phyloP scores from a whole-genome alignment of 2,113 vertebrate species.

The Hypomesus transpacificus region DNA sequence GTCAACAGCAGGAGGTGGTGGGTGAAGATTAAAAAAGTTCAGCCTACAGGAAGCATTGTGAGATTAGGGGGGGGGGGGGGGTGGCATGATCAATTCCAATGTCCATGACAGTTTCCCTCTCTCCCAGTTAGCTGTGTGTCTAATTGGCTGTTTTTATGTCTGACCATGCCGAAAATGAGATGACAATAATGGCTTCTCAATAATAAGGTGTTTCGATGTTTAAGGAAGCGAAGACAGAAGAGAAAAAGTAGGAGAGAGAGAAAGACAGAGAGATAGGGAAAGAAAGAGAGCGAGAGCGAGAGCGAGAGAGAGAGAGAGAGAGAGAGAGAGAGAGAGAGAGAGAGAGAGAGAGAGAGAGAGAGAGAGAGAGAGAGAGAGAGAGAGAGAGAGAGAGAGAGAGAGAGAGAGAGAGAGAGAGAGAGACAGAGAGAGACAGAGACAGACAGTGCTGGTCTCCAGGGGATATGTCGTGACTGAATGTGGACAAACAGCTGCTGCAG shows the following conservation, averaged over 20 bases:
- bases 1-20: background rate
- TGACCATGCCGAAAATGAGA: background rate
- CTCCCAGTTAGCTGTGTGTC: constrained; percentile 2
- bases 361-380: background rate
- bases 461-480: constrained; percentile 1
- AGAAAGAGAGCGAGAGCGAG: no score
- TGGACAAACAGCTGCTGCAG: background rate
- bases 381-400: background rate
- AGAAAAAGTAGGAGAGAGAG: background rate
- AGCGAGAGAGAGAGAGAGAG: background rate
- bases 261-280: no score
- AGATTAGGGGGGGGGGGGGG: background rate
- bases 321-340: background rate
- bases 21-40: background rate
- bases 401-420: background rate
- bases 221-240: background rate
- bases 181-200: background rate
- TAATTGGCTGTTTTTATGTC: constrained; percentile 1
- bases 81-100: background rate
- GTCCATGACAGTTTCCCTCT: constrained; percentile 6
- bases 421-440: background rate
- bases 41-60: background rate
- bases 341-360: background rate
- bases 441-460: background rate
- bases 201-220: background rate